Evolutionary conservation across 2,888 invertebrate species (phyloP).

Genomic region (Patella ulyssiponensis): DNA sequence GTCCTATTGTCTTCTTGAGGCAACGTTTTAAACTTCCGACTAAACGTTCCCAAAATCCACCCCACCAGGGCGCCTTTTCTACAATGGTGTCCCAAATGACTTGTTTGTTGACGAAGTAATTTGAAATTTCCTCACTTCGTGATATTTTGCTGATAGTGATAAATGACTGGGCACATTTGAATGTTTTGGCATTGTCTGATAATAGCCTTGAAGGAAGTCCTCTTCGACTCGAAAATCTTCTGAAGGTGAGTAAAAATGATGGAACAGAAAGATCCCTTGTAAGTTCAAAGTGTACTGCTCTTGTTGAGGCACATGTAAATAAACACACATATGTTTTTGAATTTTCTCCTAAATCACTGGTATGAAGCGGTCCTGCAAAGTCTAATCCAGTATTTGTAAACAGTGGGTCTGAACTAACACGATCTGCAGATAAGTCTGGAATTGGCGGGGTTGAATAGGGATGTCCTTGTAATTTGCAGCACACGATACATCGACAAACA

Average conservation of each 20-base stretch:
- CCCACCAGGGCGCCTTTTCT: neutral
- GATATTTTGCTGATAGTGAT: neutral
- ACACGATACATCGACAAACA: neutral
- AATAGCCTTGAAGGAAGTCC: neutral
- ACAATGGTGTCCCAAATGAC: neutral
- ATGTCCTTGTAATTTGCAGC: neutral
- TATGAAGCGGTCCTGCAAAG: neutral
- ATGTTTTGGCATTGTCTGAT: neutral
- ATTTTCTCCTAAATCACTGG: neutral
- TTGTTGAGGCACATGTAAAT: conserved; percentile 1
- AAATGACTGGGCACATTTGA: neutral
- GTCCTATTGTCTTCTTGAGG: neutral
- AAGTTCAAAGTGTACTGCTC: neutral
- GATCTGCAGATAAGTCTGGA: neutral
- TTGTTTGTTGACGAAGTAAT: neutral
- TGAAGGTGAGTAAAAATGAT: neutral
- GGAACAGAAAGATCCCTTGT: neutral
- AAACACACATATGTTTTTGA: neutral
- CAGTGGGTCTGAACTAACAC: neutral
- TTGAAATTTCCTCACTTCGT: conserved; percentile 6
- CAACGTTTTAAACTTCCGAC: neutral
- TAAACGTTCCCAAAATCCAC: conserved; percentile 6
- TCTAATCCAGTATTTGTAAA: conserved; percentile 5
- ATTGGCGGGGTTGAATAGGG: neutral
- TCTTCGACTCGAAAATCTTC: neutral